Conservation (phyloP, 2,888 invertebrate species). For the Aspidapion aeneum region DNA sequence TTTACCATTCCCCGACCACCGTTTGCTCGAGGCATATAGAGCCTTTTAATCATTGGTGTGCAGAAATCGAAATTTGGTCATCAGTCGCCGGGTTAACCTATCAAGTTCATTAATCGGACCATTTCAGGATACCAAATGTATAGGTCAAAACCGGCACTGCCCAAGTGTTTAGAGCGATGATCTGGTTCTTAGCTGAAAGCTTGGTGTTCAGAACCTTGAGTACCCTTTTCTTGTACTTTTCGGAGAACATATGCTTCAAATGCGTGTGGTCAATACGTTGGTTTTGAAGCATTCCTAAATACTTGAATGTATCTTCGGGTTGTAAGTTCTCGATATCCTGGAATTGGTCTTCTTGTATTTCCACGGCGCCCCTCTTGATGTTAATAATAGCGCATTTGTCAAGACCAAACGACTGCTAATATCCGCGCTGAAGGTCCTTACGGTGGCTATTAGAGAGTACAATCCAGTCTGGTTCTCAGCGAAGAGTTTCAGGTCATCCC, state of each 20-base stretch:
- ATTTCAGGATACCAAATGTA: background rate
- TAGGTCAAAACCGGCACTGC: background rate
- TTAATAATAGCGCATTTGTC: slow-evolving; percentile 7
- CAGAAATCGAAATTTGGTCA: too few relatives aligned
- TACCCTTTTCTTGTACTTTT: background rate
- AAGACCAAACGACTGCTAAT: slow-evolving; percentile 2
- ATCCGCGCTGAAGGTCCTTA: too few relatives aligned
- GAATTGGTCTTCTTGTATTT: slow-evolving; percentile 1
- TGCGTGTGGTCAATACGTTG: background rate
- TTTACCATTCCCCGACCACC: background rate
- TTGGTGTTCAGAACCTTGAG: background rate
- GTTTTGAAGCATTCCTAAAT: background rate
- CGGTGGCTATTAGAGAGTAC: too few relatives aligned
- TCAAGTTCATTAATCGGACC: background rate
- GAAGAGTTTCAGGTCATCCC: slow-evolving; percentile 5
- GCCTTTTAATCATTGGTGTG: too few relatives aligned
- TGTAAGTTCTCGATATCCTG: background rate
- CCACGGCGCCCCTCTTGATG: slow-evolving; percentile 5
- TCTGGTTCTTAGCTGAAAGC: background rate
- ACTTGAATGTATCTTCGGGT: background rate
- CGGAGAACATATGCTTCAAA: background rate
- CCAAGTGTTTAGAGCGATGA: too few relatives aligned
- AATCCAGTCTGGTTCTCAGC: background rate
- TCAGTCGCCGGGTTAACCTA: too few relatives aligned
- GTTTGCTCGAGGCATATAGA: too few relatives aligned